A percentile compares a stretch with the other conserved stretches of the same genome.
These are phyloP conservation scores for Pristionchus arcanus DNA, from an alignment of 2,888 invertebrate species.

Conservation along the genomic window DNA sequence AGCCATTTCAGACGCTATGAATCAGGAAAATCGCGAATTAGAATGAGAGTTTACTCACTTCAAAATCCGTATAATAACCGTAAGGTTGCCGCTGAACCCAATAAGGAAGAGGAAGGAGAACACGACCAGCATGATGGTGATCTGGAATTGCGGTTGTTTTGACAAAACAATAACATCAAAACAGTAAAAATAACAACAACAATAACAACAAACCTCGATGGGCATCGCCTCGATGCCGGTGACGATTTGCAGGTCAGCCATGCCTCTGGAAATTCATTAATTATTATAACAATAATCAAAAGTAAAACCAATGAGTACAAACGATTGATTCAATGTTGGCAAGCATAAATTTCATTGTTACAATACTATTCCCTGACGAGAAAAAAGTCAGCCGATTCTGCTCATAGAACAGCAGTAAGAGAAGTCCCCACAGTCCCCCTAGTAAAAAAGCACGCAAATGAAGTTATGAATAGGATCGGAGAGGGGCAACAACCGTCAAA, in stretches of 20 bases:
- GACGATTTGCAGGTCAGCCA: conserved; percentile 28
- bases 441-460: background rate
- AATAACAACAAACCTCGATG: conserved; percentile 27
- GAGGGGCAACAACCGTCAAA: background rate
- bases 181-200: background rate
- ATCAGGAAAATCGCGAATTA: background rate
- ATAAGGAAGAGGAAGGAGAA: conserved; percentile 55
- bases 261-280: conserved; percentile 21
- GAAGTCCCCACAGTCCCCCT: background rate
- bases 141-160: conserved; percentile 36
- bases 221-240: conserved; percentile 41
- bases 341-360: no score
- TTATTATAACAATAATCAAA: no score
- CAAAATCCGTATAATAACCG: conserved; percentile 51
- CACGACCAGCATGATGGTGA: conserved; percentile 34
- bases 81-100: conserved; percentile 53
- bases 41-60: conserved; percentile 24
- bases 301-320: no score
- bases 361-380: no score
- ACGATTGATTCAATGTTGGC: no score
- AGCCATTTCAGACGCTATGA: no score
- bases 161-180: background rate
- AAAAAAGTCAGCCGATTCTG: no score
- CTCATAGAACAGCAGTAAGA: background rate
- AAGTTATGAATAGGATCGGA: background rate